phyloP scores from a whole-genome alignment of 2,113 vertebrate species.

The Ramphastos sulfuratus region DNA sequence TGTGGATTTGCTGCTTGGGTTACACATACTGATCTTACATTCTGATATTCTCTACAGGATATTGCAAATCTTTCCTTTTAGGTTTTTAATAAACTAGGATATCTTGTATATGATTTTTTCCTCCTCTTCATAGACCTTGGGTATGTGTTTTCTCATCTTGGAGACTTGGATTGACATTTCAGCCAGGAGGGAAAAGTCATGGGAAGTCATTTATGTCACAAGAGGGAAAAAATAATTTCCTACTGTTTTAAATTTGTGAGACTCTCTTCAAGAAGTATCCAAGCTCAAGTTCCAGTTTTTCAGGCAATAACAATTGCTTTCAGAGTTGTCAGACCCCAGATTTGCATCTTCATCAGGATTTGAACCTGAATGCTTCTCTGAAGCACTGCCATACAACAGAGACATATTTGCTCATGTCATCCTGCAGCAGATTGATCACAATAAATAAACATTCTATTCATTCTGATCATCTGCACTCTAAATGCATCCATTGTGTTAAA shows the following conservation, averaged over 20 bases:
- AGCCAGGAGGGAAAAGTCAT: slow-evolving; percentile 16
- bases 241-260: not conserved
- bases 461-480: not conserved
- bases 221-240: slow-evolving; percentile 35
- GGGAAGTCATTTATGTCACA: not conserved
- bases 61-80: slow-evolving; percentile 60
- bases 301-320: not conserved
- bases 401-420: not conserved
- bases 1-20: not conserved
- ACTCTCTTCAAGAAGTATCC: not conserved
- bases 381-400: not conserved
- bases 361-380: not conserved
- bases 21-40: not conserved
- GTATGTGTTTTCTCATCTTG: not conserved
- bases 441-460: not conserved
- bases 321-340: not conserved
- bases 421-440: not conserved
- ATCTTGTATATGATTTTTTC: not conserved
- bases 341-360: not conserved
- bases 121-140: not conserved
- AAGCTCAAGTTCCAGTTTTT: not conserved
- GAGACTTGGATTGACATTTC: slow-evolving; percentile 11
- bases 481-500: not conserved
- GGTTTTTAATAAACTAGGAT: slow-evolving; percentile 61
- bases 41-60: slow-evolving; percentile 67